A percentile compares a stretch with the other conserved stretches of the same genome.
These are phyloP conservation scores for Linepithema humile DNA, from an alignment of 1,140 invertebrate genomes.

Conservation along the genomic window DNA sequence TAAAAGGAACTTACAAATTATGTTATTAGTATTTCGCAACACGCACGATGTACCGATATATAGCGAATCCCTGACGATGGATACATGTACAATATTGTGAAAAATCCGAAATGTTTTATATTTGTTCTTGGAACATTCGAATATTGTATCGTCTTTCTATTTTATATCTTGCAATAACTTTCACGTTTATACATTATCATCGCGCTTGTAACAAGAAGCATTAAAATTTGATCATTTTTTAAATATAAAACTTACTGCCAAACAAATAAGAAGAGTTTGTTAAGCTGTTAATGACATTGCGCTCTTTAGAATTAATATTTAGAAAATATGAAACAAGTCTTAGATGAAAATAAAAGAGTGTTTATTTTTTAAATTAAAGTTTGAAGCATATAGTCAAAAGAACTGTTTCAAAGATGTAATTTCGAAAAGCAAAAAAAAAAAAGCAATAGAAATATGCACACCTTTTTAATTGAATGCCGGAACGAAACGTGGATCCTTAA, in stretches of 20 bases:
- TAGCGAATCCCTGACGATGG: neutral
- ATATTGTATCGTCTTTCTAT: neutral
- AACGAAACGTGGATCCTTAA: neutral
- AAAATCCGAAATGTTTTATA: neutral
- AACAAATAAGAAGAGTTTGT: no score
- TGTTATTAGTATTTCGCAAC: constrained; percentile 58
- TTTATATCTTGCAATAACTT: neutral
- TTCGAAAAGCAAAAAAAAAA: neutral
- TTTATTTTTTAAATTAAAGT: neutral
- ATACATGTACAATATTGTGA: neutral
- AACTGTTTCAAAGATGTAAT: neutral
- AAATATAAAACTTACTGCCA: no score
- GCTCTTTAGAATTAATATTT: neutral
- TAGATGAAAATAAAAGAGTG: neutral
- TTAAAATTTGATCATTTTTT: neutral
- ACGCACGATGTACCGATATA: constrained; percentile 44
- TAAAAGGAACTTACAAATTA: constrained; percentile 72
- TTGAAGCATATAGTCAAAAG: neutral
- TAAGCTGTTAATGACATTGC: neutral
- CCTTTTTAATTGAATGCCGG: neutral
- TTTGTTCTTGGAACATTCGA: neutral
- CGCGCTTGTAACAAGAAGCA: neutral
- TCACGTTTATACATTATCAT: neutral
- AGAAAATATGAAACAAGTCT: neutral
- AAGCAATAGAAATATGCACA: neutral